Conservation (phyloP, 2,797 vertebrate genomes). For the Mustela erminea region DNA sequence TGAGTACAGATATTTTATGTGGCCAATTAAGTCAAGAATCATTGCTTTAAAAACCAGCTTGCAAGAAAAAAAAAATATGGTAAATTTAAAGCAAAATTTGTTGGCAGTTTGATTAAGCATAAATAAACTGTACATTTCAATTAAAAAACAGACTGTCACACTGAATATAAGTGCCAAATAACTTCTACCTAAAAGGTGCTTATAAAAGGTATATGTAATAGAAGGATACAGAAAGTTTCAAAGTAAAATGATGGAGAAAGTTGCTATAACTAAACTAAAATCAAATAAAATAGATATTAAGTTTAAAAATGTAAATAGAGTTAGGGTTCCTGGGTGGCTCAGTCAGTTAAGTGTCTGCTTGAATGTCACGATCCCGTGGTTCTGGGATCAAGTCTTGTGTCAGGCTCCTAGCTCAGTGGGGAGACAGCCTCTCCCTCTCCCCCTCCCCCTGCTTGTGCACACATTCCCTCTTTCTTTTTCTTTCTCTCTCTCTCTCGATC, state of each 20-base stretch:
- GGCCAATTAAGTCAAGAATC: background rate
- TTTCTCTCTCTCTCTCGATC: background rate
- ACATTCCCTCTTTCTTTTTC: too few relatives aligned
- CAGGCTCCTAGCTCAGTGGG: background rate
- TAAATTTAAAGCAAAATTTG: constrained; percentile 26
- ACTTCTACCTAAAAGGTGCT: background rate
- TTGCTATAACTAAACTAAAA: background rate
- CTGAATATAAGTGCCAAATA: background rate
- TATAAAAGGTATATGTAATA: background rate
- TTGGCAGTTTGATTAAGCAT: background rate
- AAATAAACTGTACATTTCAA: background rate
- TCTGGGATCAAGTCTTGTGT: background rate
- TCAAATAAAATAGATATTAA: background rate
- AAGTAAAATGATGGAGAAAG: background rate
- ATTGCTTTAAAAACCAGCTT: background rate
- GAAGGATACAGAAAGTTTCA: background rate
- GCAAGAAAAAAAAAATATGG: background rate
- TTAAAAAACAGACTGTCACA: background rate
- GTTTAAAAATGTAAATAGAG: constrained; percentile 10
- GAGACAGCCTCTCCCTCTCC: background rate
- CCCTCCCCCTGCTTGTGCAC: background rate
- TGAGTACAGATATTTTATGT: background rate
- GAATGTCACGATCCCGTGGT: background rate
- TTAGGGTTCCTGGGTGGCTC: background rate
- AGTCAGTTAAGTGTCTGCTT: background rate